phyloP scores from a whole-genome alignment of 2,888 invertebrate species.

The Dorcus parallelipipedus region DNA sequence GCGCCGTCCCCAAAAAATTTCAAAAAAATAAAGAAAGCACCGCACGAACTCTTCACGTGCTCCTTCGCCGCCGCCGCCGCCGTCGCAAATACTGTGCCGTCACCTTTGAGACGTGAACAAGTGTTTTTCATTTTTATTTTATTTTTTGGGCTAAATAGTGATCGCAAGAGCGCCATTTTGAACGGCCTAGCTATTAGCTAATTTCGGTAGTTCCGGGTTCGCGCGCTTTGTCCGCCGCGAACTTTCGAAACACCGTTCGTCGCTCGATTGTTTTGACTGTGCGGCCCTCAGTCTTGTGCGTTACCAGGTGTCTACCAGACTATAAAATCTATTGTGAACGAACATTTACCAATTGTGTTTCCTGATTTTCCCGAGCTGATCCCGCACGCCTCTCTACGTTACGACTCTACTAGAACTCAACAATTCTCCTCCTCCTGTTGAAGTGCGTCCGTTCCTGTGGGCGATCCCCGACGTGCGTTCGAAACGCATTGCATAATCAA shows the following conservation, averaged over 20 bases:
- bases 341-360: constrained; percentile 7
- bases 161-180: constrained; percentile 25
- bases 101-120: constrained; percentile 13
- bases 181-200: constrained; percentile 25
- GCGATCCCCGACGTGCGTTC: constrained; percentile 31
- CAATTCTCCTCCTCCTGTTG: constrained; percentile 10
- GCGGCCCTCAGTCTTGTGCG: constrained; percentile 9
- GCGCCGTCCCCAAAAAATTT: constrained; percentile 5
- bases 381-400: not conserved
- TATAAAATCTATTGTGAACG: not conserved
- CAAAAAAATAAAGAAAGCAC: too few relatives aligned
- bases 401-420: not conserved
- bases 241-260: constrained; percentile 21
- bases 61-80: constrained; percentile 16
- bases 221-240: constrained; percentile 24
- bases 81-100: constrained; percentile 7
- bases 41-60: constrained; percentile 22
- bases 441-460: constrained; percentile 29
- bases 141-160: constrained; percentile 10
- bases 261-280: constrained; percentile 17
- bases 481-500: constrained; percentile 37
- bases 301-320: not conserved
- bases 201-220: constrained; percentile 29
- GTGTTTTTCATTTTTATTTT: constrained; percentile 3
- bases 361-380: constrained; percentile 9